A percentile compares a stretch with the other conserved stretches of the same genome.
Evolutionary conservation across 2,797 vertebrate species (phyloP).

Genomic region (Trichosurus vulpecula): DNA sequence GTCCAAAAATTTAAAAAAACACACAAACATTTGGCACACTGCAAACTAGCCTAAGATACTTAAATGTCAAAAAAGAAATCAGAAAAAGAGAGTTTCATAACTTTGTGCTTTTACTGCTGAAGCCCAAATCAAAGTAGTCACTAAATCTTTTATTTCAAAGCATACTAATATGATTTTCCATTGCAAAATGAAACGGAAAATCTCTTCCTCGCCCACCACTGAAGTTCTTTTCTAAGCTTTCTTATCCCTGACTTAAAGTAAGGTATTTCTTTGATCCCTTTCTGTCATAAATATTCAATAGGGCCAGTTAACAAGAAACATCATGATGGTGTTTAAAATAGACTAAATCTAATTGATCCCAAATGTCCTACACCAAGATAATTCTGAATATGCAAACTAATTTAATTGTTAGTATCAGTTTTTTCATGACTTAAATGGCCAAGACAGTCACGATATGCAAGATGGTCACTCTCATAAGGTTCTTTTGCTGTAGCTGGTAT

Average conservation of each 20-base stretch:
- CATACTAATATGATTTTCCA: neutral
- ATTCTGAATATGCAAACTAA: neutral
- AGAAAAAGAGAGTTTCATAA: neutral
- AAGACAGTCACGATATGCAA: neutral
- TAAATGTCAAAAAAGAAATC: neutral
- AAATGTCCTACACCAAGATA: slow-evolving; percentile 1
- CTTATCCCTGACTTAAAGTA: neutral
- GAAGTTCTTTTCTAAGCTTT: neutral
- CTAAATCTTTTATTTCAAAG: neutral
- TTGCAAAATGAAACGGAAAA: neutral
- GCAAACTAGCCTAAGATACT: neutral
- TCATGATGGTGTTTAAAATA: neutral
- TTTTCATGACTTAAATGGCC: neutral
- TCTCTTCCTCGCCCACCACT: neutral
- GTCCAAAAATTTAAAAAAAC: neutral
- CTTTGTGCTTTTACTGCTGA: neutral
- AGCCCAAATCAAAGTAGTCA: neutral
- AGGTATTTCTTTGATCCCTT: slow-evolving; percentile 6
- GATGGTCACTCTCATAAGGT: neutral
- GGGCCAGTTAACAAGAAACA: neutral
- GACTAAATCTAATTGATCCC: slow-evolving; percentile 1
- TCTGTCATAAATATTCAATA: neutral
- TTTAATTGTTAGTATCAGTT: neutral
- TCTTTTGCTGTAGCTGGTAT: neutral
- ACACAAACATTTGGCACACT: neutral